These are phyloP conservation scores for Torymus aiolomorphi DNA, from an alignment of 2,888 invertebrate genomes.

Conservation along the genomic window DNA sequence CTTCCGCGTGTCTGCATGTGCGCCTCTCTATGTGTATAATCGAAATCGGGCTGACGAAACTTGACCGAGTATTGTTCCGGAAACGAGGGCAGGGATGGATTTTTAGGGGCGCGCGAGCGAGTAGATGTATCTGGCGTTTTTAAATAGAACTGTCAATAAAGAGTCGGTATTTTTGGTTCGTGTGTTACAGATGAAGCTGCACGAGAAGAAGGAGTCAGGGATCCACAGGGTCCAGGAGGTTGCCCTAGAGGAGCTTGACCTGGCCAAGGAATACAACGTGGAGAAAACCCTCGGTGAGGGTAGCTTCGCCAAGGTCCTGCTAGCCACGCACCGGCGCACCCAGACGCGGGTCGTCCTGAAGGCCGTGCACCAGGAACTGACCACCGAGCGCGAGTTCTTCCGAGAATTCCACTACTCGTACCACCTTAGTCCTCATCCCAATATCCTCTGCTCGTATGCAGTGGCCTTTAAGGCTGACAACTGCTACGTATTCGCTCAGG, in stretches of 20 bases:
- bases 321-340: constrained; percentile 79
- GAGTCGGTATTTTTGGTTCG: not conserved
- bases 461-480: constrained; percentile 82
- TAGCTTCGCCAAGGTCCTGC: constrained; percentile 82
- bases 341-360: constrained; percentile 84
- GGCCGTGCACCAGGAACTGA: constrained; percentile 80
- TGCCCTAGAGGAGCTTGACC: constrained; percentile 77
- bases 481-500: constrained; percentile 82
- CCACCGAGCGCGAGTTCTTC: constrained; percentile 81
- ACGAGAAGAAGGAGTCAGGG: constrained; percentile 73
- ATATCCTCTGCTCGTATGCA: constrained; percentile 85
- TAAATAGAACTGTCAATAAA: too few relatives aligned
- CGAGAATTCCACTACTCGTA: constrained; percentile 88
- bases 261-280: constrained; percentile 81
- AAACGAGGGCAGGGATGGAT: too few relatives aligned
- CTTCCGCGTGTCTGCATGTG: too few relatives aligned
- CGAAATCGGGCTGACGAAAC: not conserved
- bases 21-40: too few relatives aligned
- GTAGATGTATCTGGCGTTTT: too few relatives aligned
- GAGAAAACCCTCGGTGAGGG: constrained; percentile 82
- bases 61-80: too few relatives aligned
- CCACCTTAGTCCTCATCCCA: constrained; percentile 86
- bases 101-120: not conserved
- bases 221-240: constrained; percentile 79
- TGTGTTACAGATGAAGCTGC: constrained; percentile 69